These are phyloP conservation scores for Crambe crambe DNA, from an alignment of 37 sponge, comb jelly and placozoan genomes.

Conservation along the genomic window DNA sequence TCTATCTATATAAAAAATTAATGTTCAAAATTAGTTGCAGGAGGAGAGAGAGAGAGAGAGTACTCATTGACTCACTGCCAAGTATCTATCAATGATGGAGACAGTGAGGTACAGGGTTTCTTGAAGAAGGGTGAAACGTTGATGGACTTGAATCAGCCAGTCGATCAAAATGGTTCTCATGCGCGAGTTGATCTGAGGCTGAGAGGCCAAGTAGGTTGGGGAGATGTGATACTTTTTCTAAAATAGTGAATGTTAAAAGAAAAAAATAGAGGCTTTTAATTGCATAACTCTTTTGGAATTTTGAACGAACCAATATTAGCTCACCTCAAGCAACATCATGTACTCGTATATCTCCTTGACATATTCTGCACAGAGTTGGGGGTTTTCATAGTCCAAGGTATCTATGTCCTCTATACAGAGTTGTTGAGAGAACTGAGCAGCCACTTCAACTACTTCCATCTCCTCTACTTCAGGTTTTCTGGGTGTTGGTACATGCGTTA, in stretches of 20 bases:
- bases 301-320: not conserved
- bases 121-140: conserved; percentile 83
- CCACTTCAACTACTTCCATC: conserved; percentile 37
- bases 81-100: conserved; percentile 92
- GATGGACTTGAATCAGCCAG: conserved; percentile 96
- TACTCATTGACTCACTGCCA: conserved; percentile 52
- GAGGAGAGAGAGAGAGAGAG: not conserved
- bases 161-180: conserved; percentile 94
- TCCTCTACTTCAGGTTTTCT: conserved; percentile 6
- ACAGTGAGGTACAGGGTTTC: conserved; percentile 94
- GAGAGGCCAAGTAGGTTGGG: conserved; percentile 68
- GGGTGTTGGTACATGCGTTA: not conserved
- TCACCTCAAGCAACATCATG: conserved; percentile 85
- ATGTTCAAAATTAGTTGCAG: not conserved
- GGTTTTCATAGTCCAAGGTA: conserved; percentile 83
- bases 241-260: not conserved
- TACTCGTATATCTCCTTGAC: conserved; percentile 91
- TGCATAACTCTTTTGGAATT: too few species aligned
- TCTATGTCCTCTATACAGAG: conserved; percentile 85
- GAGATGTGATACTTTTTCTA: conserved; percentile 73
- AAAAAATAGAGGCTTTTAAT: conserved; percentile 2
- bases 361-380: conserved; percentile 95
- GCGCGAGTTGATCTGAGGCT: conserved; percentile 78
- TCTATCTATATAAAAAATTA: conserved; percentile 28
- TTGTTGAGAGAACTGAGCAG: conserved; percentile 40